Base-by-base conservation (phyloP, 2,113 vertebrate genomes). In the Potamarius usumacintae region DNA sequence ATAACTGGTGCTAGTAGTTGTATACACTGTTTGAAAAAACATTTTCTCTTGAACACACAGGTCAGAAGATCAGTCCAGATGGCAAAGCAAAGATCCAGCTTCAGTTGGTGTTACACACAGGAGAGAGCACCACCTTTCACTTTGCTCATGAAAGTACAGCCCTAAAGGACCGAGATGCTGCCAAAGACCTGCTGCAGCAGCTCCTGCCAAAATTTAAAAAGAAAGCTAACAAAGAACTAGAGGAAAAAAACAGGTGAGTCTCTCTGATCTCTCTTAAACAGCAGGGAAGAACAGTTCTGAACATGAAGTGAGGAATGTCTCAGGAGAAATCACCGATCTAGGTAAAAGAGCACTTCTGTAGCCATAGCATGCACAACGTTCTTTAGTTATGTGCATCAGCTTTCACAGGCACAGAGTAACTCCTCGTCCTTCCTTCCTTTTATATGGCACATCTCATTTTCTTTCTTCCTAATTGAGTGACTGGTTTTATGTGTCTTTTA, bases 21-120 rank as follows among this genome's bases (percentile, higher is more conserved):
- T 52, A 4, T 57, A 1, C 5, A n/a, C 1, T 71, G 48, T 79
- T 65, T 53, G 22, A 27, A 77, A n/a, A 10, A 25, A 9, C 18
- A 3, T 63, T 55, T 67, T 20, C 8, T 10, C 1, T 87, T 74
- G 50, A 77, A 52, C 27, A 50, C 71, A 60, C 93, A 99, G 98
- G 98, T 95, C 98, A 99, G 95, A 99, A 99, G 94, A 99, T 99
- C 92, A 99, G 98, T 94, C 98, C 98, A 80, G 98, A 99, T 91
- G 98, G 98, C 83, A 99, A 99, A 96, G 95, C 98, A 86, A 99
- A 99, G 95, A 96, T 99, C 93, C 98, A 99, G 88, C 97, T 99
- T 85, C 98, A 99, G 94, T 93, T 99, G 85, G 96, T 99, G 69
- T 95, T 99, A 88, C 97, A 99, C 92, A 96, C 96, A 7, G 98